Base-by-base conservation (phyloP, 2,113 vertebrate genomes). In the Festucalex cinctus region DNA sequence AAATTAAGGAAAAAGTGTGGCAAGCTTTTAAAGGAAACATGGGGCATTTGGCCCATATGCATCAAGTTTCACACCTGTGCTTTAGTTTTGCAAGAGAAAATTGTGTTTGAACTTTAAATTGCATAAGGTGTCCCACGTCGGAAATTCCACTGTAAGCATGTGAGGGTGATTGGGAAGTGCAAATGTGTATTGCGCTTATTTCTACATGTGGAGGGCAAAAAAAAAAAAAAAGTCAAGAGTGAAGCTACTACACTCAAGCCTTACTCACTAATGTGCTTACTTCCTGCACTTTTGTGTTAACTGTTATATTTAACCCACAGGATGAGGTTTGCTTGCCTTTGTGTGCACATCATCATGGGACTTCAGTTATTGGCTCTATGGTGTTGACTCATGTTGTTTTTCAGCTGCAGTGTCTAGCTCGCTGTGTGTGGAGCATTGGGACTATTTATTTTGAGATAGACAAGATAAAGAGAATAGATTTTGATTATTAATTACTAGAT, bases 221-320 rank as follows among this genome's bases (percentile, higher is more conserved):
- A 39, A 39, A 39, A 39, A 8, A 48, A 48, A 20, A 24, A 24
- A 7, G 2, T 5, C 3, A 37, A 10, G 24, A 61, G 20, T 41
- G 37, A 22, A 22, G 39, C 59, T 43, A 24, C 14, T 17, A 43
- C 12, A 26, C 22, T 43, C 14, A 41, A 62, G 26, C 64, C 44
- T 36, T 62, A 49, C 41, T 76, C 54, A 80, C 53, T 65, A 54
- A 78, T 69, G 60, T 57, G 48, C 73, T 73, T 76, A 83, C 83
- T 89, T 87, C 87, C 84, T 84, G 81, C 70, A 72, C 71, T 36
- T 20, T 63, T 78, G 66, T 66, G 65, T 36, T 22, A 20, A 37
- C 20, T 35, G 48, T 78, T 81, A 80, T 77, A 82, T 86, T 81
- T 84, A 87, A 84, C 78, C 14, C 48, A 64, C 75, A 80, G 74